phyloP scores from a whole-genome alignment of 2,797 vertebrate species.

The Hippoglossus hippoglossus region DNA sequence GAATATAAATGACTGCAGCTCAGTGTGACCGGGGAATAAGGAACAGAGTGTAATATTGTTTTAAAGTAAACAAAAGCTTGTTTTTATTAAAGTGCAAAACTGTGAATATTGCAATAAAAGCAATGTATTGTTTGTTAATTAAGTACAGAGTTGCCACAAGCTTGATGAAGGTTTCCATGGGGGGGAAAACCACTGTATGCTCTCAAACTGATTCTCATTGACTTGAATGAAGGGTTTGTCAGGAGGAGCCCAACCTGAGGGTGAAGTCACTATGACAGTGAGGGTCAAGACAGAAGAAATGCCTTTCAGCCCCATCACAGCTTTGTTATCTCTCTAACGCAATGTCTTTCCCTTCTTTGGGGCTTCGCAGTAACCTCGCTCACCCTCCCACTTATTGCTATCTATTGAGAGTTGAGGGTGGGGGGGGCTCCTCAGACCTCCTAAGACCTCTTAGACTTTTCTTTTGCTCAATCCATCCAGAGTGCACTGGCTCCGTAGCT shows the following conservation, averaged over 20 bases:
- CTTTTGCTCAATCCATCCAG: slow-evolving; percentile 48
- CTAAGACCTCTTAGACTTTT: slow-evolving; percentile 13
- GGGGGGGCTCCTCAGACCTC: too few species aligned
- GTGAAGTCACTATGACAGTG: slow-evolving; percentile 25
- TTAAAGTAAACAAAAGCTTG: slow-evolving; percentile 11
- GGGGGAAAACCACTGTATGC: background rate
- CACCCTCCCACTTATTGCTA: slow-evolving; percentile 22
- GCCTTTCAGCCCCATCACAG: slow-evolving; percentile 1
- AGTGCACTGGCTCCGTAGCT: slow-evolving; percentile 48
- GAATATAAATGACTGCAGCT: slow-evolving; percentile 66
- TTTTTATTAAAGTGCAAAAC: background rate
- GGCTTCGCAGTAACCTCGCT: slow-evolving; percentile 23
- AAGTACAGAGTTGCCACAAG: background rate
- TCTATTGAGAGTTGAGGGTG: slow-evolving; percentile 13
- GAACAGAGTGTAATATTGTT: slow-evolving; percentile 35
- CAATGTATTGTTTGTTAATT: background rate
- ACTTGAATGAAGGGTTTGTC: slow-evolving; percentile 9
- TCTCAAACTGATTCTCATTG: slow-evolving; percentile 21
- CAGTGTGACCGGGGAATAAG: slow-evolving; percentile 32
- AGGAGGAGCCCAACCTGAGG: slow-evolving; percentile 10
- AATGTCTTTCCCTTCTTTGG: slow-evolving; percentile 23
- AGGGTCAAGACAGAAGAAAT: slow-evolving; percentile 24
- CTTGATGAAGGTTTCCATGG: background rate
- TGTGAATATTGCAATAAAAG: background rate
- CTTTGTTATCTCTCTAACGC: slow-evolving; percentile 21